A percentile compares a stretch with the other conserved stretches of the same genome.
Evolutionary conservation across 2,797 vertebrate genomes (phyloP).

Genomic region (Protosalanx chinensis): DNA sequence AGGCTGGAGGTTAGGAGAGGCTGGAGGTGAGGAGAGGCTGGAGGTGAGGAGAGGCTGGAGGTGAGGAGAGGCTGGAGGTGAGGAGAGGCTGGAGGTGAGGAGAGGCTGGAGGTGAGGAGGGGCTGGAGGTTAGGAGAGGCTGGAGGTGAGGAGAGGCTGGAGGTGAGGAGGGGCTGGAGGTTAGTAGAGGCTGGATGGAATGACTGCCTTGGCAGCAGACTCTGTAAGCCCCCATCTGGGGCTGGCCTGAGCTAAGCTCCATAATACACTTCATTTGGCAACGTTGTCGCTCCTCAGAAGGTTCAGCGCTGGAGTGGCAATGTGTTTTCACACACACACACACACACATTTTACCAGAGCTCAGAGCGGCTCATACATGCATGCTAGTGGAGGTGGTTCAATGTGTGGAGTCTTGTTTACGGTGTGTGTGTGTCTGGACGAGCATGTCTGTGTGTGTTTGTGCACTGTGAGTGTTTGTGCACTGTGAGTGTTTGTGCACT

Average conservation of each 20-base stretch:
- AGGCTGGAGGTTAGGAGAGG: no score
- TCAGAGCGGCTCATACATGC: background rate
- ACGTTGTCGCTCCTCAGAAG: constrained; percentile 58
- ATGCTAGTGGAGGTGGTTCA: constrained; percentile 63
- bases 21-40: no score
- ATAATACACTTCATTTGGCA: constrained; percentile 77
- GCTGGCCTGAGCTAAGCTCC: constrained; percentile 69
- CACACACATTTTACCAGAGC: background rate
- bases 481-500: no score
- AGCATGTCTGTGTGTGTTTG: constrained; percentile 33
- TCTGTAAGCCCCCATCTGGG: constrained; percentile 68
- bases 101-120: no score
- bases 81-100: no score
- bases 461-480: constrained; percentile 38
- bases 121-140: no score
- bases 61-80: no score
- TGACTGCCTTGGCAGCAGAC: constrained; percentile 61
- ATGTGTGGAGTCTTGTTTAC: constrained; percentile 50
- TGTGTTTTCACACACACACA: constrained; percentile 15
- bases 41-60: no score
- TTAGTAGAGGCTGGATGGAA: constrained; percentile 38
- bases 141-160: no score
- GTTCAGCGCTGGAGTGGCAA: constrained; percentile 46
- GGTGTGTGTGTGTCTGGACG: constrained; percentile 43
- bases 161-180: constrained; percentile 54